Base-by-base conservation (phyloP, 2,888 invertebrate genomes). In the Drosophila villosipedis region DNA sequence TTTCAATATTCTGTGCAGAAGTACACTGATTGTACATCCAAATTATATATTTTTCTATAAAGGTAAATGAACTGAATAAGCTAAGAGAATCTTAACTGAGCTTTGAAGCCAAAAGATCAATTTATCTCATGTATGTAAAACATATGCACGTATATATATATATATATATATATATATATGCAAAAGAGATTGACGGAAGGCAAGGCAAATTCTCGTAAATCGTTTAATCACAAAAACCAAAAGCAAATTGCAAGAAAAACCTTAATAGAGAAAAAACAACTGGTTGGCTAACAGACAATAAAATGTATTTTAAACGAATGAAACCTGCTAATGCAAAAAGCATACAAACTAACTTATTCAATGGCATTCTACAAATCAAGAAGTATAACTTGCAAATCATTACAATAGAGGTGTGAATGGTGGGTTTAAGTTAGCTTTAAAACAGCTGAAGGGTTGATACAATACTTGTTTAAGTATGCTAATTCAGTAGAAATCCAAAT, bases 61-160 rank as follows among this genome's bases (percentile, higher is more conserved):
- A 76, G 83, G 83, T 85, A 83, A 85, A 76, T 71, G 72, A 83
- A 85, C 86, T 68, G 53, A n/a, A 19, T 41, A 12, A n/a, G 14
- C 37, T 6, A 1, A 22, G 43, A 22, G 14, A 22, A 14, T 47
- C 22, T 33, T 43, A 12, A 14, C 30, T 16, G 2, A 12, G n/a
- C 12, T 33, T 0, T 22, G 7, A 49, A 25, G 5, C 47, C 16
- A 31, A 25, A 5, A 25, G 58, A 53, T 60, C 28, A 37, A n/a
- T 2, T n/a, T 37, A 47, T 33, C 55, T 37, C 33, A 19, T 49
- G 0, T 68, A 60, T 59, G 41, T 57, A 52, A 61, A 39, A 19
- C n/a, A 30, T 19, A 41, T 16, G 31, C 43, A 59, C 7, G 6
- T 55, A 55, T 50, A n/a, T 54, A 60, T 41, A 1, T 70, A 33